Base-by-base conservation (phyloP, 2,797 vertebrate genomes). In the Nyctibius grandis region DNA sequence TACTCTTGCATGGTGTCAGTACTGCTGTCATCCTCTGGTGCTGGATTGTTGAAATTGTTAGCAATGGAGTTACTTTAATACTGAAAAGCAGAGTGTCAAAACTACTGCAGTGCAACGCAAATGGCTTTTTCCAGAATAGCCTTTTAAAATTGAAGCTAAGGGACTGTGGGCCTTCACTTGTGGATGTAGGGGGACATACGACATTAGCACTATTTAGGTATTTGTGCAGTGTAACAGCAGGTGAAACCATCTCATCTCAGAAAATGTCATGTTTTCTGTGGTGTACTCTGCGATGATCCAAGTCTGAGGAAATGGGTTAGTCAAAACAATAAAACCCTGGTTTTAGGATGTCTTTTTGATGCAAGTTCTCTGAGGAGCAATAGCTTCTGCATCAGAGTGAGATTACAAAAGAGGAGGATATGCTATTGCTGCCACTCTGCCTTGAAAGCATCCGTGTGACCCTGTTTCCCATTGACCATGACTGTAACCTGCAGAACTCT, bases 151-250 rank as follows among this genome's bases (percentile, higher is more conserved):
- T 33, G 59, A 69, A 84, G 25, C 61, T 48, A 31, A 60, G 25
- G n/a, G 29, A 42, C 19, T 17, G 15, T 13, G 47, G 25, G 36
- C 68, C 28, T 63, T 48, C 13, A 3, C n/a, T 34, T 40, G 29
- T 21, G 47, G 63, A 11, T 80, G 18, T 2, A 8, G 25, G 23
- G 21, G 23, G 16, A 31, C 1, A 3, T 5, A 15, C 1, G 23
- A 25, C 6, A 6, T 33, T 21, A 38, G 23, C 12, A 20, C 6
- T 21, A 7, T 29, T 36, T 13, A 31, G 54, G 31, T 61, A 5
- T 56, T 53, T 23, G 12, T 53, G 12, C 48, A 51, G 7, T 42
- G 14, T 31, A 50, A 38, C 28, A 48, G 47, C n/a, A 65, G 47
- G 22, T 56, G 19, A 80, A 80, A 54, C 38, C 6, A 4, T 18